Evolutionary conservation across 2,888 invertebrate genomes (phyloP), one percentile per base, ranked within the genome.

Genomic region (Cheilosia pagana): DNA sequence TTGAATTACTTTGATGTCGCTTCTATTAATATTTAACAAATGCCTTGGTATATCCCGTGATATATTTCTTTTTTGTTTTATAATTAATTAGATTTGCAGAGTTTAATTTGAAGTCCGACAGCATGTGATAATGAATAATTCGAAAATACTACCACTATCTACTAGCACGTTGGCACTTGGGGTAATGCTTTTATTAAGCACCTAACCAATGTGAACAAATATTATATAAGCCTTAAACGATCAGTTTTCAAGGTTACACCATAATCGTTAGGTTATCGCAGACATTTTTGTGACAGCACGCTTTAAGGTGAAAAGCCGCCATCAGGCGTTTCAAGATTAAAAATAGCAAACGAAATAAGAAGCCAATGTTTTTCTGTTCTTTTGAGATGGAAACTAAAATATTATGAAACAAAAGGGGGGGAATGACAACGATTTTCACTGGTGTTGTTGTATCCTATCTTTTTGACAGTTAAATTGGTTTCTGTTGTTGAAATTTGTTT

Each of bases 41-140:
- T 3, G 7, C 45, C 41, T n/a, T 41, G 4, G 3, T 16, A 3
- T 23, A n/a, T 23, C 23, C 25, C 21, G 39, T 59, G 59, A 16
- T 43, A 43, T 45, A 25, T 50, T 8, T 62, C 23, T 50, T 19
- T 48, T 48, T 19, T 21, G 6, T 19, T 5, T 28, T 7, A 43
- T 16, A 19, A 23, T 28, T 16, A 10, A 43, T 43, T 28, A 7
- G 8, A 48, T 62, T 62, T 62, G 48, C 45, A 3, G 28, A 48
- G 19, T 31, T 31, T 45, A 35, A 35, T 48, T n/a, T 57, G n/a
- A 23, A 45, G 21, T 21, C 21, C 35, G 48, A 23, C 35, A 57
- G n/a, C 59, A 41, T 52, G 50, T 70, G 70, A 59, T 35, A 70
- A 70, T 16, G 14, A 28, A 67, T 21, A 52, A 52, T 45, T 45